These are phyloP conservation scores for Polia nebulosa DNA, from an alignment of 2,888 invertebrate species.

Conservation along the genomic window DNA sequence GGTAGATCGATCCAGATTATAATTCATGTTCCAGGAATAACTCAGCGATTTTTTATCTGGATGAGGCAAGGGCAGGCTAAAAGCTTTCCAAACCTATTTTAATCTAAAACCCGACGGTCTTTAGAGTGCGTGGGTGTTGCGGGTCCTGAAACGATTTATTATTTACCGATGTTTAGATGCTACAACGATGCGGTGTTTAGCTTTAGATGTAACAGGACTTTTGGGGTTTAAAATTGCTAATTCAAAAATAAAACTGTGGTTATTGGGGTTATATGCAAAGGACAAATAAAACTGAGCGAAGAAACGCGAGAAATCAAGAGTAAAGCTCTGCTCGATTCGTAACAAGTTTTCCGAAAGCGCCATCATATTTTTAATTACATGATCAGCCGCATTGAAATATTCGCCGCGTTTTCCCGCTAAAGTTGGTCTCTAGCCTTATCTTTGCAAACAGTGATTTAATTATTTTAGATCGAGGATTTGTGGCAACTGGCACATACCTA, in stretches of 20 bases:
- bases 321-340: too few species aligned
- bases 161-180: constrained; percentile 27
- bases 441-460: constrained; percentile 9
- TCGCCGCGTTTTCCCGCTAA: not conserved
- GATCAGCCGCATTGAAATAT: not conserved
- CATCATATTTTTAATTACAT: not conserved
- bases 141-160: constrained; percentile 7
- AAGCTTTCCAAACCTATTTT: constrained; percentile 37
- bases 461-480: constrained; percentile 4
- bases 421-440: not conserved
- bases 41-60: constrained; percentile 24
- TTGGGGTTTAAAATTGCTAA: too few species aligned
- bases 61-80: constrained; percentile 15
- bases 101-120: constrained; percentile 1
- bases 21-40: constrained; percentile 33
- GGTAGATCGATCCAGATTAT: constrained; percentile 28
- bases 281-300: not conserved
- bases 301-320: too few species aligned
- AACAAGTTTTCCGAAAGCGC: not conserved
- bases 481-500: constrained; percentile 2
- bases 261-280: not conserved
- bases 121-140: not conserved
- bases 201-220: too few species aligned
- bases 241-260: not conserved
- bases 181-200: too few species aligned